A percentile compares a stretch with the other conserved stretches of the same genome.
phyloP scores from a whole-genome alignment of 2,113 vertebrate species.

The Colistium nudipinnis region DNA sequence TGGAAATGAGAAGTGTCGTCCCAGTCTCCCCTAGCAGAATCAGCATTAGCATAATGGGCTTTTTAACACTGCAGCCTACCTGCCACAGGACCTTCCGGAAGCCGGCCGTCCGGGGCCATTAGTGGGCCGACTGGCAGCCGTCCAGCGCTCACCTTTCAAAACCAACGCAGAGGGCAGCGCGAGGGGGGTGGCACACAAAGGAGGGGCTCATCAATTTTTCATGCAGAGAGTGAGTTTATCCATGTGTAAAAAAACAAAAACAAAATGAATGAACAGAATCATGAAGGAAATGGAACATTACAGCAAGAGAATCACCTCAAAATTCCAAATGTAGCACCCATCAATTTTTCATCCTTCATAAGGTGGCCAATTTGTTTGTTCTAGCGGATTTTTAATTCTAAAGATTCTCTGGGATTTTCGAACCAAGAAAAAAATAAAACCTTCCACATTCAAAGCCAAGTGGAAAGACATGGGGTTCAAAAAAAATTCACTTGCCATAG shows the following conservation, averaged over 20 bases:
- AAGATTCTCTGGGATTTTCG: conserved; percentile 26
- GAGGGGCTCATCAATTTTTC: conserved; percentile 65
- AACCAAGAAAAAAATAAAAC: conserved; percentile 16
- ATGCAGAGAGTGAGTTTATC: conserved; percentile 48
- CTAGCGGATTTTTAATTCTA: conserved; percentile 65
- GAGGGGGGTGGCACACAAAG: conserved; percentile 40
- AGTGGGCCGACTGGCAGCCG: conserved; percentile 62
- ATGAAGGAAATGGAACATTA: conserved; percentile 35
- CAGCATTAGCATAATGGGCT: conserved; percentile 79
- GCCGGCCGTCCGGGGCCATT: conserved; percentile 67
- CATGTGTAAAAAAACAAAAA: conserved; percentile 26
- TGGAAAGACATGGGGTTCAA: not conserved
- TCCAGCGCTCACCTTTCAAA: conserved; percentile 63
- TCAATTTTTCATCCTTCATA: conserved; percentile 63
- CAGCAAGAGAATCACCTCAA: conserved; percentile 33
- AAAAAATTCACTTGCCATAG: conserved; percentile 4
- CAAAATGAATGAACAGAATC: no score
- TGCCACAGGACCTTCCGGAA: conserved; percentile 63
- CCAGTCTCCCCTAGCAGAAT: conserved; percentile 59
- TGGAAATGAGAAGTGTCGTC: conserved; percentile 63
- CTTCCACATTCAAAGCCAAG: conserved; percentile 21
- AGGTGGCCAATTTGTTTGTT: conserved; percentile 49
- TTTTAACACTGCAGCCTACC: conserved; percentile 73
- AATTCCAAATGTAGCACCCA: conserved; percentile 50
- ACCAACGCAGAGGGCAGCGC: conserved; percentile 49